Percentiles rank a stretch among this genome's conserved stretches.
Conservation (phyloP, 2,113 vertebrate genomes). For the Ciconia maguari region DNA sequence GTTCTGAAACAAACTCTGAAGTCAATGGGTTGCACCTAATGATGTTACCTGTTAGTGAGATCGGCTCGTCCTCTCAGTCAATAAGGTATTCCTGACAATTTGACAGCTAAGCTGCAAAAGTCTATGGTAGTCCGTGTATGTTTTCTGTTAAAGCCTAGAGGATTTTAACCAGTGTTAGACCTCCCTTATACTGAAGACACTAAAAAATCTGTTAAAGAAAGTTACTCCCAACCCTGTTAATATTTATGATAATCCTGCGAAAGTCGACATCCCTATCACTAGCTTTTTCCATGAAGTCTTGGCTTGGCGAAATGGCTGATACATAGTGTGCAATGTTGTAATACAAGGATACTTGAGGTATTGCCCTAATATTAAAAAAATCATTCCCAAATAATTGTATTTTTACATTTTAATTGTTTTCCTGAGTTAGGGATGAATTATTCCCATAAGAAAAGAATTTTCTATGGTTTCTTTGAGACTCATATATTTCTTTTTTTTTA, state of each 20-base stretch:
- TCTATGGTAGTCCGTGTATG: accelerated
- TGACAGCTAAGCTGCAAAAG: neutral
- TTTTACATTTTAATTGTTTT: neutral
- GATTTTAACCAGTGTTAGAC: neutral
- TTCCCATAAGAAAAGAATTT: neutral
- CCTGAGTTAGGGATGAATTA: neutral
- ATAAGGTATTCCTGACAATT: neutral
- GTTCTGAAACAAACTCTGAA: neutral
- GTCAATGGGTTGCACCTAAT: neutral
- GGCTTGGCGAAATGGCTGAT: neutral
- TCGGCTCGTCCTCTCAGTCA: neutral
- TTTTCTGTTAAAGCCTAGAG: neutral
- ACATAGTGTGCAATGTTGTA: neutral
- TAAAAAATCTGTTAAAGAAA: neutral
- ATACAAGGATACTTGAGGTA: neutral
- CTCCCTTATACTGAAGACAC: neutral
- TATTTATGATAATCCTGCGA: neutral
- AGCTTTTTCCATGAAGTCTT: neutral
- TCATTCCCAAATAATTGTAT: neutral
- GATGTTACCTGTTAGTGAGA: neutral
- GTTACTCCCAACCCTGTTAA: neutral
- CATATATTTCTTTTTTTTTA: neutral
- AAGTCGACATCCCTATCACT: neutral
- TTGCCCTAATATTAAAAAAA: neutral
- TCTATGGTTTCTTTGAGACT: neutral